Percentiles rank a stretch among this genome's conserved stretches.
phyloP scores from a whole-genome alignment of 2,888 invertebrate species.

The Lutraria lutraria region DNA sequence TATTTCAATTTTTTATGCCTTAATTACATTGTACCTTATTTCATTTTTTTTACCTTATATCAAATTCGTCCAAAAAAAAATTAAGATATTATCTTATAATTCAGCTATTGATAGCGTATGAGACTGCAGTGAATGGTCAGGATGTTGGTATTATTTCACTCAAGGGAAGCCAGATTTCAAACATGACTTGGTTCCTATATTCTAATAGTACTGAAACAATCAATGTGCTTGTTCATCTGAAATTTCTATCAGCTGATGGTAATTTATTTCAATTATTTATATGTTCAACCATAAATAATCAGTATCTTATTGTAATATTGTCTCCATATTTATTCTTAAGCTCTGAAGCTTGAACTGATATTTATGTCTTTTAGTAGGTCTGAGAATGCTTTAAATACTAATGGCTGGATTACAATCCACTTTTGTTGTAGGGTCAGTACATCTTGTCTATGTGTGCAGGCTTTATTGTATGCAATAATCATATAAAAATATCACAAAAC shows the following conservation, averaged over 20 bases:
- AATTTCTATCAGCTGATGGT: constrained; percentile 53
- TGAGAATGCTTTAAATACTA: too few relatives aligned
- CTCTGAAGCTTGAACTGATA: not conserved
- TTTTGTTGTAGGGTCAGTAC: too few relatives aligned
- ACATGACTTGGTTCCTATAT: constrained; percentile 64
- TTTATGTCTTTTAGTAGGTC: too few relatives aligned
- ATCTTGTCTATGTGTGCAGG: too few relatives aligned
- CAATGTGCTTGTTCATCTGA: constrained; percentile 60
- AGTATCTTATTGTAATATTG: not conserved
- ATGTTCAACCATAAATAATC: not conserved
- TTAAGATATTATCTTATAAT: not conserved
- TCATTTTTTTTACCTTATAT: too few relatives aligned
- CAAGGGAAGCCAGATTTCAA: constrained; percentile 1
- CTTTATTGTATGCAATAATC: too few relatives aligned
- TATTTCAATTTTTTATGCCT: too few relatives aligned
- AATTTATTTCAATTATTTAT: not conserved
- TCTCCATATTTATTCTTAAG: not conserved
- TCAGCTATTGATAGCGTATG: constrained; percentile 36
- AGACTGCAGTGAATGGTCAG: constrained; percentile 61
- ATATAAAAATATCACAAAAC: too few relatives aligned
- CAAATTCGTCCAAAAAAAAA: too few relatives aligned
- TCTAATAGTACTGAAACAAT: constrained; percentile 55
- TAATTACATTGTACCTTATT: too few relatives aligned
- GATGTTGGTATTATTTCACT: constrained; percentile 71
- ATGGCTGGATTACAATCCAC: too few relatives aligned